phyloP scores from a whole-genome alignment of 2,888 invertebrate genomes.

The Drosophila helvetica region DNA sequence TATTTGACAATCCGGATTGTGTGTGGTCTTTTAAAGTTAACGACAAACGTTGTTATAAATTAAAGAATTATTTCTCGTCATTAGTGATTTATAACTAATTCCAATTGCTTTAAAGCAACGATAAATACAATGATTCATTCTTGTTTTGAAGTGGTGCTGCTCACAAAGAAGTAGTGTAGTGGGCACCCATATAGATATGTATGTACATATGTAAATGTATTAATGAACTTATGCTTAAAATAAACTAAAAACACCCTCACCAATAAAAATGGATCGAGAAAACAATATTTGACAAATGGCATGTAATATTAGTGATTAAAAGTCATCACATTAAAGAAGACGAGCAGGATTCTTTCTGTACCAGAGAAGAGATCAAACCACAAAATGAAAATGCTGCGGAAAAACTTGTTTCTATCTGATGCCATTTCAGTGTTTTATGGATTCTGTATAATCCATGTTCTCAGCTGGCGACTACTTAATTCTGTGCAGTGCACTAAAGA shows the following conservation, averaged over 20 bases:
- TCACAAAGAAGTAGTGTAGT: background rate
- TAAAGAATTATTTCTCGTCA: background rate
- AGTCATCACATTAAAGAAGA: background rate
- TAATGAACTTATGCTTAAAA: background rate
- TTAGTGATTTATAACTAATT: background rate
- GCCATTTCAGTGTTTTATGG: slow-evolving; percentile 12
- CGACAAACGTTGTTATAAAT: background rate
- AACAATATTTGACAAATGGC: background rate
- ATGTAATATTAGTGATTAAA: background rate
- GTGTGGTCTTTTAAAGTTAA: background rate
- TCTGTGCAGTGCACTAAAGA: slow-evolving; percentile 21
- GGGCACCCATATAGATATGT: background rate
- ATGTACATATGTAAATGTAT: background rate
- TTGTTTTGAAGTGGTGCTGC: background rate
- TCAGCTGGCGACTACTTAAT: slow-evolving; percentile 10
- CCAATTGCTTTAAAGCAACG: background rate
- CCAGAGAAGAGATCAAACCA: background rate
- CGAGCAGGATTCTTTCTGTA: background rate
- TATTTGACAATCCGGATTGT: background rate
- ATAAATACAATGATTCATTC: background rate
- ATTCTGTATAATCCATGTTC: slow-evolving; percentile 21
- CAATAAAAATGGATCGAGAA: background rate
- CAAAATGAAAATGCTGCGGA: slow-evolving; percentile 26
- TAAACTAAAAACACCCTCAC: background rate
- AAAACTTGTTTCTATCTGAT: slow-evolving; percentile 6